A percentile compares a stretch with the other conserved stretches of the same genome.
These are phyloP conservation scores for Ochropleura plecta DNA, from an alignment of 2,888 invertebrate species.

Conservation along the genomic window DNA sequence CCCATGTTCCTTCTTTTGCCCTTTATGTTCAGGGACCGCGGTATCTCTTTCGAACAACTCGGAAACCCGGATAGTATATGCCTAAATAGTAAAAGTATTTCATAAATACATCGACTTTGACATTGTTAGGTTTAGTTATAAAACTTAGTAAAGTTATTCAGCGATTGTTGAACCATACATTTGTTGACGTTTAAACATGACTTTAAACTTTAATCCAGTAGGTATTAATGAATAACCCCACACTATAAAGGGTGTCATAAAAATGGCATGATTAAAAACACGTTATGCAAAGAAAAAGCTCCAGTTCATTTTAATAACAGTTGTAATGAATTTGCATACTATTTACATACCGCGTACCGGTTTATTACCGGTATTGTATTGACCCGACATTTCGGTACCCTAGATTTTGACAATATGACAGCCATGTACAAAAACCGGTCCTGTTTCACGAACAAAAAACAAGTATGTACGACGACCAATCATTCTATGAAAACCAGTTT, in stretches of 20 bases:
- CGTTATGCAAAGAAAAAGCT: slow-evolving; percentile 19
- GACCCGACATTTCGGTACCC: slow-evolving; percentile 43
- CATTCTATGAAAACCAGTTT: too few relatives aligned
- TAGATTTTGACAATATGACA: slow-evolving; percentile 51
- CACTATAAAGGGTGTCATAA: background rate
- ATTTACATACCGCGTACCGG: slow-evolving; percentile 44
- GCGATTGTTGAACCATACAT: background rate
- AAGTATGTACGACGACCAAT: background rate
- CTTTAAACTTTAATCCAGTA: background rate
- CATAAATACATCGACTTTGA: too few relatives aligned
- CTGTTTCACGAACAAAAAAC: slow-evolving; percentile 8
- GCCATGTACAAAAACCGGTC: slow-evolving; percentile 31
- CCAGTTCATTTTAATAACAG: slow-evolving; percentile 40
- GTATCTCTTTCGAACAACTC: too few relatives aligned
- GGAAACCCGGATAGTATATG: too few relatives aligned
- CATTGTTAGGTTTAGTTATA: too few relatives aligned
- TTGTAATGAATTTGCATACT: slow-evolving; percentile 58
- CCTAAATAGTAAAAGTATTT: too few relatives aligned
- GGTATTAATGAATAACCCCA: background rate
- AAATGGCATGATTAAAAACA: slow-evolving; percentile 4
- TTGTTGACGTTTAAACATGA: background rate
- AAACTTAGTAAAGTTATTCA: background rate
- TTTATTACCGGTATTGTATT: slow-evolving; percentile 52
- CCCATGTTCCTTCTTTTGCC: too few relatives aligned
- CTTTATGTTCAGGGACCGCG: too few relatives aligned